Conservation (phyloP, 2,113 vertebrate species). For the cattle (Bos taurus) region DNA sequence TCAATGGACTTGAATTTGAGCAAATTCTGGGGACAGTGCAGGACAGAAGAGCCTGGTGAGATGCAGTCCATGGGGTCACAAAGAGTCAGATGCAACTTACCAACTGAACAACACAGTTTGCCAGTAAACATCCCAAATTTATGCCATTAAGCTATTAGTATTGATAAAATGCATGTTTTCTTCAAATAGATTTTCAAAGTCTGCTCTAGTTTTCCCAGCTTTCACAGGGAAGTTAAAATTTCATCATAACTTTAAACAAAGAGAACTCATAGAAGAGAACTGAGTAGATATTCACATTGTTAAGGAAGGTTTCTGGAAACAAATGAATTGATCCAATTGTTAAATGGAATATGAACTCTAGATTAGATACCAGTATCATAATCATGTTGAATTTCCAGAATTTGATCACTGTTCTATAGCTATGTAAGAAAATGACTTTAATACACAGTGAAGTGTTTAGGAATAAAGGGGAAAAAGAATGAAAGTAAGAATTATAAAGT, state of each 20-base stretch:
- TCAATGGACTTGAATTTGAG: not conserved
- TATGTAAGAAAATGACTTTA: not conserved
- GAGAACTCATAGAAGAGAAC: not conserved
- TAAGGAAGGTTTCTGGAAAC: conserved; percentile 7
- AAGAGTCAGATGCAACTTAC: not conserved
- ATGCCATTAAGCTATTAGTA: not conserved
- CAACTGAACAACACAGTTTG: not conserved
- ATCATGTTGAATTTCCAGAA: not conserved
- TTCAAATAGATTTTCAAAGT: conserved; percentile 34
- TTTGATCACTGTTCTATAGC: not conserved
- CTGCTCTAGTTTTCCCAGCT: not conserved
- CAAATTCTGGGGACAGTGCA: not conserved
- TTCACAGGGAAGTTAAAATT: not conserved
- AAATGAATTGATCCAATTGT: not conserved
- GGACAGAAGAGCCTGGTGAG: not conserved
- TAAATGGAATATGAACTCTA: not conserved
- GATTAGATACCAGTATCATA: not conserved
- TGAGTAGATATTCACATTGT: not conserved
- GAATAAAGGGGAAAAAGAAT: not conserved
- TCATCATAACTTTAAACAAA: conserved; percentile 15
- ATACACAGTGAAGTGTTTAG: not conserved
- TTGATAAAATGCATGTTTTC: not conserved
- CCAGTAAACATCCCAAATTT: not conserved
- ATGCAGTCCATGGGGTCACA: not conserved
- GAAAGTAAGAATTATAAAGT: not conserved